These are phyloP conservation scores for Mamestra configurata DNA, from an alignment of 1,140 invertebrate species.

Conservation along the genomic window DNA sequence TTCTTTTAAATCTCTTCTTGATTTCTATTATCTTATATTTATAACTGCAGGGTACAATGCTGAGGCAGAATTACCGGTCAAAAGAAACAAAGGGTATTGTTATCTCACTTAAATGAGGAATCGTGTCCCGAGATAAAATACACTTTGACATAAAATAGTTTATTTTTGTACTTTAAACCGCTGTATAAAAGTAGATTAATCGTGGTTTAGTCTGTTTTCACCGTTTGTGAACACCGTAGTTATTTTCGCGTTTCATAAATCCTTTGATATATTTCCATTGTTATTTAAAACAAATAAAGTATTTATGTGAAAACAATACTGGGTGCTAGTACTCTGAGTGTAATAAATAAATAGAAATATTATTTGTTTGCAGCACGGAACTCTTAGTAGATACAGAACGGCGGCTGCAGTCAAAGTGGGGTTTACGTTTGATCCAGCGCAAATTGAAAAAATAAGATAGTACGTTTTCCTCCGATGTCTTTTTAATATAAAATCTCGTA, in stretches of 20 bases:
- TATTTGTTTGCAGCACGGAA: slow-evolving; percentile 36
- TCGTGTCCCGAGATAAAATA: slow-evolving; percentile 71
- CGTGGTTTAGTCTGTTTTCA: background rate
- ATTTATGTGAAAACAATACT: background rate
- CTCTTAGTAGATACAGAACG: slow-evolving; percentile 46
- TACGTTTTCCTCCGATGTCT: slow-evolving; percentile 44
- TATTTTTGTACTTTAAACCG: slow-evolving; percentile 65
- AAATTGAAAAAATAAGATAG: slow-evolving; percentile 65
- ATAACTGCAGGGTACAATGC: slow-evolving; percentile 60
- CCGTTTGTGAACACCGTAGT: background rate
- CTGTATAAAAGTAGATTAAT: slow-evolving; percentile 42
- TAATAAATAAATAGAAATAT: slow-evolving; percentile 55
- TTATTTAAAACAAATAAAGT: background rate
- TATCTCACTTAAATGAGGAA: slow-evolving; percentile 76
- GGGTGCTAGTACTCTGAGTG: background rate
- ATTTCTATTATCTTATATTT: slow-evolving; percentile 34
- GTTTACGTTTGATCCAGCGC: slow-evolving; percentile 61
- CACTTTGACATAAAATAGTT: slow-evolving; percentile 70
- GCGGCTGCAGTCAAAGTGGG: slow-evolving; percentile 55
- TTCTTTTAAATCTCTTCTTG: slow-evolving; percentile 15
- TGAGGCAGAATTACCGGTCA: slow-evolving; percentile 69
- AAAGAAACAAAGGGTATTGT: slow-evolving; percentile 79
- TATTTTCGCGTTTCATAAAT: slow-evolving; percentile 22
- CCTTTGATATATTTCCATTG: slow-evolving; percentile 7
- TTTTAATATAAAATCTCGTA: slow-evolving; percentile 39